Conservation (phyloP, 1,140 invertebrate genomes). For the Gonioctena quinquepunctata region DNA sequence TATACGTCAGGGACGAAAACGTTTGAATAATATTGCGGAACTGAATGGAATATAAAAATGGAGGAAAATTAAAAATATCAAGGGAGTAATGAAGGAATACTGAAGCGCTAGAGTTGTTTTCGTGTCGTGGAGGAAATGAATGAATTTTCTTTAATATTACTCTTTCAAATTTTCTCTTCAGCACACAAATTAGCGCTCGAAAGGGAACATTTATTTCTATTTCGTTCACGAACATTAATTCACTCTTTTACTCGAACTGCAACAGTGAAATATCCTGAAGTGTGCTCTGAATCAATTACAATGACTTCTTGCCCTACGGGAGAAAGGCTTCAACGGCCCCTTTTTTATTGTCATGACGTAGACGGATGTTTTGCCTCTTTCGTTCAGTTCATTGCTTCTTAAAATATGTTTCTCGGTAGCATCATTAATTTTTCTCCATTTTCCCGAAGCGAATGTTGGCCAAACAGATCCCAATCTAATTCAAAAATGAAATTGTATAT, state of each 20-base stretch:
- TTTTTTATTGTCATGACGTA: background rate
- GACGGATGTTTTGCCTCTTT: background rate
- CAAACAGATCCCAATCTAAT: too few species aligned
- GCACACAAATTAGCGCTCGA: background rate
- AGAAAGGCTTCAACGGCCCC: background rate
- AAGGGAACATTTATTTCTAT: constrained; percentile 1
- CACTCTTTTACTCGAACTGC: background rate
- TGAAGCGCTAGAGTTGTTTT: background rate
- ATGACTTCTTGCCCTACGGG: background rate
- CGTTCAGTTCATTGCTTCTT: too few species aligned
- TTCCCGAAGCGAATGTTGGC: too few species aligned
- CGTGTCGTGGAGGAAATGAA: background rate
- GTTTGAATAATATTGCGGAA: background rate
- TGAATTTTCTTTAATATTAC: constrained; percentile 7
- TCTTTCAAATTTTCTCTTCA: background rate
- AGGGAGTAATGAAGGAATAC: background rate
- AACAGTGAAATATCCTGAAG: background rate
- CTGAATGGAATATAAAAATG: background rate
- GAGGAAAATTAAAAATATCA: background rate
- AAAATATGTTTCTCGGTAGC: too few species aligned
- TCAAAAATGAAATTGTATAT: too few species aligned
- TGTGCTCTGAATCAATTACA: background rate
- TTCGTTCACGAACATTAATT: constrained; percentile 3
- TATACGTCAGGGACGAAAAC: background rate
- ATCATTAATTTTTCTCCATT: too few species aligned